Conservation (phyloP, 2,113 vertebrate genomes). For the Canis aureus region DNA sequence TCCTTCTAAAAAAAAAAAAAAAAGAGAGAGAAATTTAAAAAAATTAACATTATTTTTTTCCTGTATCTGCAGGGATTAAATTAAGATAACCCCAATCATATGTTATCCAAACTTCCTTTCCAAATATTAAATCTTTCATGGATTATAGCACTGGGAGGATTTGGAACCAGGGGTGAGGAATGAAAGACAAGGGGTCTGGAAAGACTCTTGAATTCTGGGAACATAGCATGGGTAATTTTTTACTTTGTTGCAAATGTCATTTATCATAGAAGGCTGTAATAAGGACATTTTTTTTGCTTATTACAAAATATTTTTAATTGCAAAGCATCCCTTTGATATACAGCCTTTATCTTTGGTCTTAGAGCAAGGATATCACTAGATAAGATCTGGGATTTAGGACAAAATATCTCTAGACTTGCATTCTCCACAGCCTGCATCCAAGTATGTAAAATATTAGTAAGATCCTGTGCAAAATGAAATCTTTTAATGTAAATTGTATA, state of each 20-base stretch:
- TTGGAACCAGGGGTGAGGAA: background rate
- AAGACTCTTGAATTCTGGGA: background rate
- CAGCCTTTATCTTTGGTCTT: background rate
- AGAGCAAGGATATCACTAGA: background rate
- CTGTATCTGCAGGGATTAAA: background rate
- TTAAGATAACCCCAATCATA: background rate
- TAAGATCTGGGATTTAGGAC: background rate
- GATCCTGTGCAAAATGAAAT: background rate
- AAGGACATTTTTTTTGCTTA: background rate
- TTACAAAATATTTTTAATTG: background rate
- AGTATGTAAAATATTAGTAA: background rate
- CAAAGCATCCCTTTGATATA: background rate
- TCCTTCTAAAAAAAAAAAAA: background rate
- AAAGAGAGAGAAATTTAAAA: too few relatives aligned
- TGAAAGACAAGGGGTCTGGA: background rate
- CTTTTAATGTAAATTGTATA: background rate
- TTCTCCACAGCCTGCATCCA: background rate
- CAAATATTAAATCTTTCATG: background rate
- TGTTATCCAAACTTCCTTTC: background rate
- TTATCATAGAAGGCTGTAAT: background rate
- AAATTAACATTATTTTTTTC: background rate
- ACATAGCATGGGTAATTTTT: background rate
- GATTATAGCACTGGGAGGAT: too few relatives aligned
- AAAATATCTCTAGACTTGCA: background rate
- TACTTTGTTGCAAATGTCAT: background rate